Percentiles rank a stretch among this genome's conserved stretches.
phyloP scores from a whole-genome alignment of 2,113 vertebrate species.

The Hippocampus zosterae region DNA sequence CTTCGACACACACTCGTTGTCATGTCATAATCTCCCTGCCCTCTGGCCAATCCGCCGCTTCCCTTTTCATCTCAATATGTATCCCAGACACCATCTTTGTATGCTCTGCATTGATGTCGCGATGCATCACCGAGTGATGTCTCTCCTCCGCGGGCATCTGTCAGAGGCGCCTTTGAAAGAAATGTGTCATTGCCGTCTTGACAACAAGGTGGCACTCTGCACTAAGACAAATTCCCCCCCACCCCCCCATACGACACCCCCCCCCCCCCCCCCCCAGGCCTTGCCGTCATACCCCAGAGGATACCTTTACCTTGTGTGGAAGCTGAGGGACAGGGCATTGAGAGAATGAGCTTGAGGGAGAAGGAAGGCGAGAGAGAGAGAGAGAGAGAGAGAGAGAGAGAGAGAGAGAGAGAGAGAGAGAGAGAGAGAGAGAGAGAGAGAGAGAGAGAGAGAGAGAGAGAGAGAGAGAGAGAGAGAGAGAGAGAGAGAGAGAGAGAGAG shows the following conservation, averaged over 20 bases:
- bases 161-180: conserved; percentile 57
- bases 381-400: background rate
- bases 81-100: conserved; percentile 27
- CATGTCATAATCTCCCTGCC: conserved; percentile 33
- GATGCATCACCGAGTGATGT: conserved; percentile 40
- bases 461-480: too few relatives aligned
- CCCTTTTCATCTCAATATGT: conserved; percentile 39
- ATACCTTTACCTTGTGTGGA: conserved; percentile 50
- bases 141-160: conserved; percentile 40
- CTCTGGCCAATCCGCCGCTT: conserved; percentile 34
- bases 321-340: conserved; percentile 19
- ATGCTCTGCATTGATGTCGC: conserved; percentile 34
- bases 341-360: background rate
- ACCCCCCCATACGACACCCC: too few relatives aligned
- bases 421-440: too few relatives aligned
- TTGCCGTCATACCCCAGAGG: conserved; percentile 48
- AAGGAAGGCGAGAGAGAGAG: conserved; percentile 11
- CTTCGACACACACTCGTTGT: conserved; percentile 4
- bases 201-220: conserved; percentile 82
- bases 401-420: background rate
- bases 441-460: too few relatives aligned
- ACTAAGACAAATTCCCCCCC: conserved; percentile 76
- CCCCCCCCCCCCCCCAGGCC: conserved; percentile 61
- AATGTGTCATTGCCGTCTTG: conserved; percentile 75
- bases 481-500: too few relatives aligned